These are phyloP conservation scores for Venustaconcha ellipsiformis DNA, from an alignment of 1,140 invertebrate species.

Conservation along the genomic window DNA sequence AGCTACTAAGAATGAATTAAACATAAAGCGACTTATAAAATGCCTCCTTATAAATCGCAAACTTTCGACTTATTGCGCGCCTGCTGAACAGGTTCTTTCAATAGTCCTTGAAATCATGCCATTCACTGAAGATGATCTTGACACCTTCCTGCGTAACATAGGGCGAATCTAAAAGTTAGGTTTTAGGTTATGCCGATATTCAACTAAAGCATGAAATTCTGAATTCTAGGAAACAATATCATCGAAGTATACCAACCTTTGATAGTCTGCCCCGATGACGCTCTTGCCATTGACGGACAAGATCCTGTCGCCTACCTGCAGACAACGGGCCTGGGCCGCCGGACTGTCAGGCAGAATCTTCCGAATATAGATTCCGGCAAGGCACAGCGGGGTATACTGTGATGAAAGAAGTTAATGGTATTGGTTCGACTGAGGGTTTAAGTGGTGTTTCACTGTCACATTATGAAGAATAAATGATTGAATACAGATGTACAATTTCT, in stretches of 20 bases:
- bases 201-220: too few relatives aligned
- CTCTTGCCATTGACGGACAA: constrained; percentile 48
- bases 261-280: constrained; percentile 42
- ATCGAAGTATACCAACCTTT: constrained; percentile 32
- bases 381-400: constrained; percentile 43
- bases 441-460: not conserved
- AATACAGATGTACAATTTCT: not conserved
- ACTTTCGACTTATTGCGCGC: too few relatives aligned
- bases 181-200: too few relatives aligned
- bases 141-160: too few relatives aligned
- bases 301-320: constrained; percentile 45
- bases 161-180: too few relatives aligned
- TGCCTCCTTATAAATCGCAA: too few relatives aligned
- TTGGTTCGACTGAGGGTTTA: not conserved
- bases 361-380: constrained; percentile 44
- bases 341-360: constrained; percentile 40
- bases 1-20: too few relatives aligned
- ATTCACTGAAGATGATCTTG: too few relatives aligned
- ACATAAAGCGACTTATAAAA: too few relatives aligned
- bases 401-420: constrained; percentile 7
- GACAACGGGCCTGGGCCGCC: constrained; percentile 35
- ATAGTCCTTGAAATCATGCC: too few relatives aligned
- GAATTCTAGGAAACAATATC: too few relatives aligned
- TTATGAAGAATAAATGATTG: not conserved
- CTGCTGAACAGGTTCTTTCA: too few relatives aligned